These are phyloP conservation scores for Camponotus vicinus DNA, from an alignment of 1,140 invertebrate species.

Conservation along the genomic window DNA sequence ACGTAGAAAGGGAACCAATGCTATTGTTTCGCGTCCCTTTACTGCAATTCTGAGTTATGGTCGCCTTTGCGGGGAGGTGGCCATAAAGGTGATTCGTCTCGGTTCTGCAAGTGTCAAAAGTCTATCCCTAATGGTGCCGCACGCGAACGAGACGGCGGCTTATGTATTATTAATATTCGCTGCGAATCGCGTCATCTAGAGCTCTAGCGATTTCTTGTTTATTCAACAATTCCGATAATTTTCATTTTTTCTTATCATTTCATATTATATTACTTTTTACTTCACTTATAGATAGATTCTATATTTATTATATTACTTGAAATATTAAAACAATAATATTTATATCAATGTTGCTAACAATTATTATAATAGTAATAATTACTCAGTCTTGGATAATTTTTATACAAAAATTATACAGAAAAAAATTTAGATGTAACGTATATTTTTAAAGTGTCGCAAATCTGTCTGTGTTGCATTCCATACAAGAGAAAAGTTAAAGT, in stretches of 20 bases:
- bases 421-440: neutral
- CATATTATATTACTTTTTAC: constrained; percentile 7
- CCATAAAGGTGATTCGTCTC: constrained; percentile 84
- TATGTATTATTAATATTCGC: constrained; percentile 75
- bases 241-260: neutral
- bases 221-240: neutral
- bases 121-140: constrained; percentile 76
- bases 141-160: constrained; percentile 64
- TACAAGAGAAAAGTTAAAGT: constrained; percentile 36
- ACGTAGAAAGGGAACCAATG: constrained; percentile 70
- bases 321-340: neutral
- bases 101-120: constrained; percentile 85
- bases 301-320: neutral
- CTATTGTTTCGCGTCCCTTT: constrained; percentile 71
- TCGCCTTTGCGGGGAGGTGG: constrained; percentile 72
- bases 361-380: neutral
- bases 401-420: neutral
- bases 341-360: neutral
- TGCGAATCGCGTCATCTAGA: neutral
- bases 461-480: constrained; percentile 17
- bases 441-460: constrained; percentile 6
- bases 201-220: neutral
- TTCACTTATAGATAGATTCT: neutral
- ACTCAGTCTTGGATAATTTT: neutral
- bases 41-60: constrained; percentile 79